phyloP scores from a whole-genome alignment of 2,797 vertebrate genomes.

The Leuciscus waleckii region DNA sequence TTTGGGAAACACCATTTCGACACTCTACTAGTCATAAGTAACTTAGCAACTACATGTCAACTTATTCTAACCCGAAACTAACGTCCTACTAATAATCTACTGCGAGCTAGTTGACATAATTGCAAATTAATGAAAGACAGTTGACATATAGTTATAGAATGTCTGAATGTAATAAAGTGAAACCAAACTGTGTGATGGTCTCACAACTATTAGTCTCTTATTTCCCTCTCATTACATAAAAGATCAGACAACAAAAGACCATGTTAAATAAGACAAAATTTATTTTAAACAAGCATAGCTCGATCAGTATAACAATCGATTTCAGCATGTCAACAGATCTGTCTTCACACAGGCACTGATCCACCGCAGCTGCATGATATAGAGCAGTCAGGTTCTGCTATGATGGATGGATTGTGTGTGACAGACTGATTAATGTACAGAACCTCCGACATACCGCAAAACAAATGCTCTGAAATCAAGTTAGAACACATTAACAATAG shows the following conservation, averaged over 20 bases:
- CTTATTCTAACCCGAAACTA: not conserved
- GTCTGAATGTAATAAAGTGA: not conserved
- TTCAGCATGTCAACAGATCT: not conserved
- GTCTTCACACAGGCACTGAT: not conserved
- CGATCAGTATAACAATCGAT: not conserved
- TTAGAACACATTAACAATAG: not conserved
- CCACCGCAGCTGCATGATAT: not conserved
- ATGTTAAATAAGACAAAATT: not conserved
- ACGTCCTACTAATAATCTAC: not conserved
- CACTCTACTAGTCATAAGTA: not conserved
- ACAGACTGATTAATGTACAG: not conserved
- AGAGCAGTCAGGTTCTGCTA: not conserved
- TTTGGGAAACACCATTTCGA: not conserved
- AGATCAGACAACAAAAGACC: not conserved
- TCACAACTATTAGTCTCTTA: not conserved
- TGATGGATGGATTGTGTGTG: not conserved
- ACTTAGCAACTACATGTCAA: not conserved
- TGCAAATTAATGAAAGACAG: not conserved
- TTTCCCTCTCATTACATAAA: not conserved
- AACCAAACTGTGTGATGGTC: not conserved
- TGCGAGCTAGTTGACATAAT: not conserved
- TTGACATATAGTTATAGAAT: not conserved
- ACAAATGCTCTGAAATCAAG: not conserved
- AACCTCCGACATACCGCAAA: not conserved
- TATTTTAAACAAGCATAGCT: not conserved